Evolutionary conservation across 2,888 invertebrate genomes (phyloP), one percentile per base, ranked within the genome.

Genomic region (Phania funesta): DNA sequence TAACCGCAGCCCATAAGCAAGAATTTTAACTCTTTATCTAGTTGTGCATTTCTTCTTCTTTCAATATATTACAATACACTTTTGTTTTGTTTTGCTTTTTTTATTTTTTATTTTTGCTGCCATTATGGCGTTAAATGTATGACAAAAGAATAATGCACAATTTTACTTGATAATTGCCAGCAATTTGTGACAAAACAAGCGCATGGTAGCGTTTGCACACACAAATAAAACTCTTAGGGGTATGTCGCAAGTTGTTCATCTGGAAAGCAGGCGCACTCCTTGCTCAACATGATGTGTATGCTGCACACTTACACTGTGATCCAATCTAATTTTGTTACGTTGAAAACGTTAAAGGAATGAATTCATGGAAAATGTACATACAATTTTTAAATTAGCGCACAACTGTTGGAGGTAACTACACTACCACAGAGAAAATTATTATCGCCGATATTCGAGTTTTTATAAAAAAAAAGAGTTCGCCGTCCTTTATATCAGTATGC

Each of bases 111-210:
- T 75, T 35, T 35, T 56, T 75, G 44, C 54, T 29, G 56, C 29
- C 65, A 75, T 58, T 48, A 75, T 58, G 67, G 75, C 67, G 67
- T 58, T 67, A 67, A 75, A 75, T 67, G 41, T 58, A 26, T 38
- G 67, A 75, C 65, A 75, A 67, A 67, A 58, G 58, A 58, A 75
- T 58, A 67, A 67, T 67, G 58, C 75, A 75, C 75, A 50, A 58
- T 67, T 75, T 75, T 75, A 75, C 65, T 58, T 50, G 65, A 67
- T 75, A 75, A 75, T 75, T 75, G 75, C 67, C 65, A 67, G 75
- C 75, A 75, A 75, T 75, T 75, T 75, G 75, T 58, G 75, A 75
- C 67, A 75, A 75, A 48, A 67, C 65, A 46, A 56, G 67, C 75
- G 67, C 75, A 67, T 58, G 75, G 58, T 32, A 56, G 56, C 22